These are phyloP conservation scores for Notothenia rossii DNA, from an alignment of 2,113 vertebrate genomes.

Conservation along the genomic window DNA sequence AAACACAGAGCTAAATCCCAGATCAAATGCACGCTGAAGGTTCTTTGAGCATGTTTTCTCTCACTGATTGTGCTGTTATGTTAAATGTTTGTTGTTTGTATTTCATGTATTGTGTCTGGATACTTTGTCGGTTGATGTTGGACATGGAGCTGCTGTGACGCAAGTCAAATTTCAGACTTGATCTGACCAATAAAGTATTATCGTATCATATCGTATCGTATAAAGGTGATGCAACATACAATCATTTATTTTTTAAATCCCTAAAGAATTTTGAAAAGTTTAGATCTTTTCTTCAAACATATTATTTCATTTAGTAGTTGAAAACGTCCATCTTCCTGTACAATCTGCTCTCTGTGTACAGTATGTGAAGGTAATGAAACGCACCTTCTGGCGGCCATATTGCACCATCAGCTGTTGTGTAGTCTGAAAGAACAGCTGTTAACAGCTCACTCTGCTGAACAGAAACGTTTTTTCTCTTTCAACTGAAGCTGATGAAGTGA, in stretches of 20 bases:
- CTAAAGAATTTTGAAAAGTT: not conserved
- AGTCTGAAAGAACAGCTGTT: constrained; percentile 27
- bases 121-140: too few species aligned
- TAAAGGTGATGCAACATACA: not conserved
- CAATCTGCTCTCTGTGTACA: constrained; percentile 1
- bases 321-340: not conserved
- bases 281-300: not conserved
- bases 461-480: not conserved
- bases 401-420: constrained; percentile 14
- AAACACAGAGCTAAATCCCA: too few species aligned
- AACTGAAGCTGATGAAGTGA: not conserved
- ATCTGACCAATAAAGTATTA: too few species aligned
- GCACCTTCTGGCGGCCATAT: constrained; percentile 13
- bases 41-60: too few species aligned
- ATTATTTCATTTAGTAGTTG: too few species aligned
- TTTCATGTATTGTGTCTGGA: too few species aligned
- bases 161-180: too few species aligned
- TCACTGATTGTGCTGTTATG: too few species aligned
- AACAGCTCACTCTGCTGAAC: constrained; percentile 13
- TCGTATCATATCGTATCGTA: too few species aligned
- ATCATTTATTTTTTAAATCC: not conserved
- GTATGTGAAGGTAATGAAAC: not conserved
- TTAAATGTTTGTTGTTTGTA: too few species aligned
- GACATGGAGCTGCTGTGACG: too few species aligned
- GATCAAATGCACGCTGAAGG: too few species aligned